Conservation (phyloP, 2,797 vertebrate species). For the Coregonus sp. region DNA sequence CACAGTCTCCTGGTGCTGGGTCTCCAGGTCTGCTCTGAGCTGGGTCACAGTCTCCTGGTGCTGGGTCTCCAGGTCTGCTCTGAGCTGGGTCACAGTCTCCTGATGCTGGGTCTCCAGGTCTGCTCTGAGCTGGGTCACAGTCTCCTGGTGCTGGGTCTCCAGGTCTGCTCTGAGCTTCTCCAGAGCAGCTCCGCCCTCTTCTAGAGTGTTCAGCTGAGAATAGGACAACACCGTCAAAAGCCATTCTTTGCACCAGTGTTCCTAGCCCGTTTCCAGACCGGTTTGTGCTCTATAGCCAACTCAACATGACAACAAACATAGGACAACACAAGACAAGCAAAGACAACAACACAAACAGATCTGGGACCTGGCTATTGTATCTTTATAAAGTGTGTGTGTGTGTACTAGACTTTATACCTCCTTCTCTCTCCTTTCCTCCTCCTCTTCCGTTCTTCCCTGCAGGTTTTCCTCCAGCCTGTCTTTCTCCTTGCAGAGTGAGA, state of each 20-base stretch:
- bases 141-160: no score
- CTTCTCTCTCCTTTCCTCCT: constrained; percentile 69
- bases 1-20: no score
- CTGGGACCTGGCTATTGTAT: neutral
- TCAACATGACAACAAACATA: no score
- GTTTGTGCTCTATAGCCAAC: neutral
- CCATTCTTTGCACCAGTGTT: neutral
- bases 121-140: no score
- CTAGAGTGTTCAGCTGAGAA: constrained; percentile 69
- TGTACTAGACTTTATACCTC: constrained; percentile 70
- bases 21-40: no score
- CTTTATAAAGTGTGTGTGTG: neutral
- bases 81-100: no score
- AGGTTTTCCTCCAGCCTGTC: constrained; percentile 78
- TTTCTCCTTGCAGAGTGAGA: constrained; percentile 90
- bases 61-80: no score
- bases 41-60: no score
- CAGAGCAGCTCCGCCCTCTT: constrained; percentile 71
- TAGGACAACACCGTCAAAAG: neutral
- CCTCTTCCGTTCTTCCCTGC: constrained; percentile 66
- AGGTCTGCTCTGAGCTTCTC: constrained; percentile 61
- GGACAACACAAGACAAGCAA: no score
- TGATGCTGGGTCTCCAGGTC: no score
- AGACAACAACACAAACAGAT: neutral
- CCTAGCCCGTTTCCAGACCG: neutral